Percentiles rank a stretch among this genome's conserved stretches.
phyloP scores from a whole-genome alignment of 2,797 vertebrate genomes.

The Phataginus tetradactyla region DNA sequence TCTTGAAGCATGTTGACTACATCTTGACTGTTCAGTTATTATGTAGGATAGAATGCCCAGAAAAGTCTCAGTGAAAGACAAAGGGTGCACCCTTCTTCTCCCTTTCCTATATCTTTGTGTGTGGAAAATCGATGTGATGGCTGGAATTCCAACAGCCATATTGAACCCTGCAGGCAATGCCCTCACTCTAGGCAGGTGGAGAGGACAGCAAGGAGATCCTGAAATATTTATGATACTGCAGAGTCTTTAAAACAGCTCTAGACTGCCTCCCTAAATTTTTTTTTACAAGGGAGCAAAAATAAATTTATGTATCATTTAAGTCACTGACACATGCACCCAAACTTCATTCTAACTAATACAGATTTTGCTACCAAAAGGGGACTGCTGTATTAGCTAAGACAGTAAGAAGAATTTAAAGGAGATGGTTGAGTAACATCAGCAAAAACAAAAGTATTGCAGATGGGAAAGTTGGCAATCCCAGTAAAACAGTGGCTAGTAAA shows the following conservation, averaged over 20 bases:
- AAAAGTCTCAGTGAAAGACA: neutral
- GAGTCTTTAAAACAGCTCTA: neutral
- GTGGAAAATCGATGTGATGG: neutral
- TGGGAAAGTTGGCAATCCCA: neutral
- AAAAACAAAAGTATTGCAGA: neutral
- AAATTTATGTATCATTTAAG: neutral
- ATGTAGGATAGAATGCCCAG: neutral
- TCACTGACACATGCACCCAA: neutral
- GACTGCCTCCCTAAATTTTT: neutral
- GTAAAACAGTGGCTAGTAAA: neutral
- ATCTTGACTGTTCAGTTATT: neutral
- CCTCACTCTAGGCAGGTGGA: neutral
- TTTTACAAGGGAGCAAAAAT: neutral
- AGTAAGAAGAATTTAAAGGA: neutral
- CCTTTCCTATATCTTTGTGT: neutral
- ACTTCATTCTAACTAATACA: neutral
- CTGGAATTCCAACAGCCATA: neutral
- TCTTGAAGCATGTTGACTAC: neutral
- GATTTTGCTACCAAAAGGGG: neutral
- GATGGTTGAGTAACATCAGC: neutral
- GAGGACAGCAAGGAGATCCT: neutral
- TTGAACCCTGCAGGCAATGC: neutral
- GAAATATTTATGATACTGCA: neutral
- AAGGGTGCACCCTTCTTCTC: neutral
- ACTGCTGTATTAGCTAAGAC: neutral